A percentile compares a stretch with the other conserved stretches of the same genome.
These are phyloP conservation scores for Euwallacea fornicatus DNA, from an alignment of 1,140 invertebrate species.

Conservation along the genomic window DNA sequence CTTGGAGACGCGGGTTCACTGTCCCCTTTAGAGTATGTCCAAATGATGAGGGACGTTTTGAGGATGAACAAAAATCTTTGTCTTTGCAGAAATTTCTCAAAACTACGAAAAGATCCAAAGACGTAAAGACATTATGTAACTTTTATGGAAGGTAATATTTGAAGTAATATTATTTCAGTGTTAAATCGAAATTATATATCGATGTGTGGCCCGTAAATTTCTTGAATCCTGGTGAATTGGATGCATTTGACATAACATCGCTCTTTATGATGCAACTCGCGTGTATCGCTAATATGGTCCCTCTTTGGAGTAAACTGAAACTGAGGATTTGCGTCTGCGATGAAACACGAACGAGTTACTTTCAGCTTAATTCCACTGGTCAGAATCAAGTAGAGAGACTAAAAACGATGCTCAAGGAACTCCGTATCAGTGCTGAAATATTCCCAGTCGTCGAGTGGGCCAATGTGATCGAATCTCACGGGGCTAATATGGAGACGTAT, in stretches of 20 bases:
- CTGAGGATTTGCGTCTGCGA: slow-evolving; percentile 83
- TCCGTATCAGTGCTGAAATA: slow-evolving; percentile 67
- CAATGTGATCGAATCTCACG: slow-evolving; percentile 46
- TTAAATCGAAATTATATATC: slow-evolving; percentile 73
- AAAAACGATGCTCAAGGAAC: slow-evolving; percentile 61
- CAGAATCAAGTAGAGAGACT: slow-evolving; percentile 57
- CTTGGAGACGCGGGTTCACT: slow-evolving; percentile 49
- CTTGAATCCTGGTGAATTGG: slow-evolving; percentile 72
- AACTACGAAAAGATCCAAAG: slow-evolving; percentile 74
- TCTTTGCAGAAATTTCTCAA: slow-evolving; percentile 88
- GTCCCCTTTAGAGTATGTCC: slow-evolving; percentile 77
- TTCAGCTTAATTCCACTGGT: slow-evolving; percentile 51
- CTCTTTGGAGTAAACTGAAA: slow-evolving; percentile 77
- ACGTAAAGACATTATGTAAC: slow-evolving; percentile 55
- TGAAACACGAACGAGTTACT: slow-evolving; percentile 57
- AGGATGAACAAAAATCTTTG: slow-evolving; percentile 95
- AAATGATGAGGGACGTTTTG: slow-evolving; percentile 83
- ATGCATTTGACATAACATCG: slow-evolving; percentile 81
- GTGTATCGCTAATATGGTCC: slow-evolving; percentile 94
- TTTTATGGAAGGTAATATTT: not conserved
- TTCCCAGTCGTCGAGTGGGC: slow-evolving; percentile 56
- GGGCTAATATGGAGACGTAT: slow-evolving; percentile 41
- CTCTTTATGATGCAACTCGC: slow-evolving; percentile 96
- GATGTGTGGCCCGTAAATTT: slow-evolving; percentile 97
- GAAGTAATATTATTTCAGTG: slow-evolving; percentile 47